Percentiles rank a stretch among this genome's conserved stretches.
These are phyloP conservation scores for Micropoecilia bifurca DNA, from an alignment of 2,797 vertebrate genomes.

Conservation along the genomic window DNA sequence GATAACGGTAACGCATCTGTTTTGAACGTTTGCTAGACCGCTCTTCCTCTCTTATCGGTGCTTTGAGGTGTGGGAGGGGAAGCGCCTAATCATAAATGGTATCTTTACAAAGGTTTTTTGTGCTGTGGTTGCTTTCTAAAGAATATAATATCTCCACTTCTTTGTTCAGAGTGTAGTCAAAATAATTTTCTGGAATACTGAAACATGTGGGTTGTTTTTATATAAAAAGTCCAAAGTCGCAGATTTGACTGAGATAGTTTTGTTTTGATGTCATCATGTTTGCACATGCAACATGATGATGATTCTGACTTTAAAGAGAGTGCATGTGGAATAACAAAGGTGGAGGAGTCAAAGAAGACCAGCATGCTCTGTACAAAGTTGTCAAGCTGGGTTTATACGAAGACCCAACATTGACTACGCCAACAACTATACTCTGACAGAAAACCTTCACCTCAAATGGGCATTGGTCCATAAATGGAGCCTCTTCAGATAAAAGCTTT, in stretches of 20 bases:
- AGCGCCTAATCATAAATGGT: background rate
- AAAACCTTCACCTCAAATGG: background rate
- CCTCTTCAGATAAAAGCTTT: background rate
- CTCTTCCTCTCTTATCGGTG: background rate
- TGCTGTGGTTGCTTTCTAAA: constrained; percentile 2
- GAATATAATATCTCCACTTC: background rate
- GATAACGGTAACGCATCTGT: constrained; percentile 4
- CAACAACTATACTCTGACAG: no score
- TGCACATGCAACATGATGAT: constrained; percentile 34
- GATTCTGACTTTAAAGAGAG: constrained; percentile 2
- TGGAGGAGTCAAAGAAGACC: constrained; percentile 18
- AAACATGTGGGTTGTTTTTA: constrained; percentile 38
- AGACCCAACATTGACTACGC: background rate
- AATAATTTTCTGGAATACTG: constrained; percentile 18
- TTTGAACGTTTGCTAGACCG: background rate
- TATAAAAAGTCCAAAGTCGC: constrained; percentile 12
- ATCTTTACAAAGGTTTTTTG: background rate
- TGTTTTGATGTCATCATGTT: constrained; percentile 27
- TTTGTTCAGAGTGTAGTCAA: constrained; percentile 41
- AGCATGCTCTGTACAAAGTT: background rate
- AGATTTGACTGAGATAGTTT: constrained; percentile 35
- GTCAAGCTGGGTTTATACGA: background rate
- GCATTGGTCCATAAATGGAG: background rate
- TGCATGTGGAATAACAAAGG: constrained; percentile 1
- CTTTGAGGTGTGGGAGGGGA: no score